Base-by-base conservation (phyloP, 2,888 invertebrate species). In the Hoplodrina blanda region DNA sequence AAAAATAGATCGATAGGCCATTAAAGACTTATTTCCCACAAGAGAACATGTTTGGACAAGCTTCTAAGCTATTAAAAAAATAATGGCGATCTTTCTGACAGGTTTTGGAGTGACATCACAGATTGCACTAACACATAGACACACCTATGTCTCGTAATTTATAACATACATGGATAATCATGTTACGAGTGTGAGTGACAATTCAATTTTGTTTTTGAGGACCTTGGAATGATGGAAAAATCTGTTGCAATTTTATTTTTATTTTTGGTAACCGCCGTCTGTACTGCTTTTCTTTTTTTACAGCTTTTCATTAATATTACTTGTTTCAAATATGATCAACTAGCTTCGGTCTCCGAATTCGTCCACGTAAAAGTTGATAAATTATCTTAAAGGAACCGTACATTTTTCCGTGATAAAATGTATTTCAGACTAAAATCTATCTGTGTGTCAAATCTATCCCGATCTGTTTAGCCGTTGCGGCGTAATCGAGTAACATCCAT, bases 71-170 rank as follows among this genome's bases (percentile, higher is more conserved):
- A 69, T 72, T 72, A 60, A 74, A 78, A 81, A 72, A 75, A 77
- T 71, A 73, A 74, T 82, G 80, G 78, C 68, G 68, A 78, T 73
- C 62, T 81, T 80, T 80, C 76, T 77, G 90, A 92, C 93, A 89
- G 88, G 93, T 94, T 88, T 85, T 74, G 88, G 88, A 73, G 91
- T 93, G 94, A 93, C 92, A 91, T 94, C 94, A 94, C 88, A 83
- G 66, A 91, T 91, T 91, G 91, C 91, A 91, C 90, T 81, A 69
- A 85, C 82, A 68, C 86, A 84, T 83, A 82, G 79, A 76, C 71
- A 81, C 77, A 74, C 70, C 2, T 85, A 80, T 85, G 82, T 84
- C 80, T 72, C 55, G 62, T 81, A 85, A 84, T 86, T 86, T 85
- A 86, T 84, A 72, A 77, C 73, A 73, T 71, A 76, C 76, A 69